Conservation (phyloP, 1,140 invertebrate genomes). For the Brachionus angularis region DNA sequence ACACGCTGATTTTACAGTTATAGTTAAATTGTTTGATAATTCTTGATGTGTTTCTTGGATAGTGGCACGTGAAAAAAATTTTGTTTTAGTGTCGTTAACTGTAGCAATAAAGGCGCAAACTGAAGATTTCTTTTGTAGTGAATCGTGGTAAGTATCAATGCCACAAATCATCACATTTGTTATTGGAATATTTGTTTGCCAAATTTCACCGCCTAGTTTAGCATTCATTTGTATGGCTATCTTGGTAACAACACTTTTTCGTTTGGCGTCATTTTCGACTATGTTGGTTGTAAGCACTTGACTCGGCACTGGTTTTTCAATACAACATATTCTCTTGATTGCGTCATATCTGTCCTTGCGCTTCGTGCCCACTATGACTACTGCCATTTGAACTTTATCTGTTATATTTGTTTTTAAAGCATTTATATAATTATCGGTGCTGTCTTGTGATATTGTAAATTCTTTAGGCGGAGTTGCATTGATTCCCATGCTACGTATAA, state of each 20-base stretch:
- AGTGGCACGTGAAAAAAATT: conserved; percentile 71
- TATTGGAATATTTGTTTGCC: conserved; percentile 73
- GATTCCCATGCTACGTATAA: conserved; percentile 3
- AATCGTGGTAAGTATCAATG: conserved; percentile 83
- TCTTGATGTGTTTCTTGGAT: conserved; percentile 67
- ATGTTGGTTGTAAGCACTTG: conserved; percentile 65
- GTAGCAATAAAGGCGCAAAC: conserved; percentile 66
- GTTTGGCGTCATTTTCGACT: conserved; percentile 44
- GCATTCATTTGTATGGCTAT: conserved; percentile 92
- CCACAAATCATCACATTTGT: conserved; percentile 67
- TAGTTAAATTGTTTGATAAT: conserved; percentile 67
- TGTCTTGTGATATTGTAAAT: conserved; percentile 1
- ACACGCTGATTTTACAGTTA: conserved; percentile 63
- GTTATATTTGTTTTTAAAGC: conserved; percentile 20
- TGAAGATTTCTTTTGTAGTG: conserved; percentile 52
- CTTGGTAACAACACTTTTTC: conserved; percentile 70
- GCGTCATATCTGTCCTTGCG: conserved; percentile 79
- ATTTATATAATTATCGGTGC: not conserved
- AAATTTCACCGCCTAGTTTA: conserved; percentile 86
- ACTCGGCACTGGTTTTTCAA: conserved; percentile 65
- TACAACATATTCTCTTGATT: conserved; percentile 80
- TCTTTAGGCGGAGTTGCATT: not conserved
- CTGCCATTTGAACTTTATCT: conserved; percentile 51
- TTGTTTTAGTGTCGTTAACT: conserved; percentile 59
- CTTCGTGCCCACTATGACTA: conserved; percentile 71